phyloP scores from a whole-genome alignment of 2,888 invertebrate genomes.

The Agrypnus murinus region DNA sequence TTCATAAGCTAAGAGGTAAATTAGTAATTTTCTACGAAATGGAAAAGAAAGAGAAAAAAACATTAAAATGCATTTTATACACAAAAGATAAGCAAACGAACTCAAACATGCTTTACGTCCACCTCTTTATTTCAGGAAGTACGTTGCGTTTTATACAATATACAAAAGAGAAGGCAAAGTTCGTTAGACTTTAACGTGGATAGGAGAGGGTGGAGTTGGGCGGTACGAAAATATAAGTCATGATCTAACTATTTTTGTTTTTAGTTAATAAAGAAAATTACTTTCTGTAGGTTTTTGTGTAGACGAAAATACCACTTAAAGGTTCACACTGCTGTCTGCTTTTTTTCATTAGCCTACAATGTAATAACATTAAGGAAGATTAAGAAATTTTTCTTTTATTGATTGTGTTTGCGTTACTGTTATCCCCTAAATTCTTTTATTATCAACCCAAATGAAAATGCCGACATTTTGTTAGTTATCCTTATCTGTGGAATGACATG shows the following conservation, averaged over 20 bases:
- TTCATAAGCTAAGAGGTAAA: constrained; percentile 10
- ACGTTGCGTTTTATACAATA: constrained; percentile 25
- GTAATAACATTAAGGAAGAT: no score
- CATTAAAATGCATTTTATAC: background rate
- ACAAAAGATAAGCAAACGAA: no score
- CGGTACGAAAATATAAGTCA: constrained; percentile 51
- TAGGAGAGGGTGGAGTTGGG: constrained; percentile 48
- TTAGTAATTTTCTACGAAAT: no score
- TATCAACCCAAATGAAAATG: no score
- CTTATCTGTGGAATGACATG: no score
- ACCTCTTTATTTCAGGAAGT: constrained; percentile 35
- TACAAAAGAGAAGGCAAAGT: constrained; percentile 37
- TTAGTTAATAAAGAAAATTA: constrained; percentile 48
- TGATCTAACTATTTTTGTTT: constrained; percentile 49
- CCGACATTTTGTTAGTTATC: no score
- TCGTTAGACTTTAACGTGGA: constrained; percentile 50
- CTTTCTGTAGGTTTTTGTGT: constrained; percentile 41
- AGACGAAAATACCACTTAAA: constrained; percentile 8
- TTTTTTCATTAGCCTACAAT: no score
- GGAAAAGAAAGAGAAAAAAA: no score
- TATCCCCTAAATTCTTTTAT: no score
- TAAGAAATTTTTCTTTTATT: no score
- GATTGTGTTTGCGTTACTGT: no score
- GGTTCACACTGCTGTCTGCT: no score
- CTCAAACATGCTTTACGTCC: background rate